Evolutionary conservation across 2,113 vertebrate species (phyloP).

Genomic region (Struthidea cinerea): DNA sequence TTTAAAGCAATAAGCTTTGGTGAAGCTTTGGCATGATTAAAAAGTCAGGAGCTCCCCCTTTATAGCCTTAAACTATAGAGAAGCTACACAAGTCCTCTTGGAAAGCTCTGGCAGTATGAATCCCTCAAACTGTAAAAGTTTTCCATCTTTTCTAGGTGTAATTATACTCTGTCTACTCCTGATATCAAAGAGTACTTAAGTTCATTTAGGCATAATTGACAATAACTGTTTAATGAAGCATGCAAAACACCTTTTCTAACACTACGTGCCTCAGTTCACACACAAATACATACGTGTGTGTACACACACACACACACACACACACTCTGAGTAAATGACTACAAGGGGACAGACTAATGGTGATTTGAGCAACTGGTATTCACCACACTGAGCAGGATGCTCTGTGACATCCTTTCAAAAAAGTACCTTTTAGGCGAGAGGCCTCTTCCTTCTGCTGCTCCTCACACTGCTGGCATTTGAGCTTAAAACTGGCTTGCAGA

Average conservation of each 20-base stretch:
- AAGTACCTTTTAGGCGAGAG: constrained; percentile 79
- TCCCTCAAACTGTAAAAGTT: neutral
- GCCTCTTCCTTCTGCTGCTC: constrained; percentile 79
- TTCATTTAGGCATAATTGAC: neutral
- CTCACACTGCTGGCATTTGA: constrained; percentile 78
- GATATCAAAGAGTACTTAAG: neutral
- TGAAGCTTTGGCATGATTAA: neutral
- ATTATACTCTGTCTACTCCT: neutral
- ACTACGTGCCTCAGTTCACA: neutral
- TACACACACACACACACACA: rapidly evolving
- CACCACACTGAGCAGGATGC: neutral
- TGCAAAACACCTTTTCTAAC: neutral
- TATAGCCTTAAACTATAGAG: neutral
- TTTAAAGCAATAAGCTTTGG: neutral
- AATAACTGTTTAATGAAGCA: neutral
- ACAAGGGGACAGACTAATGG: neutral
- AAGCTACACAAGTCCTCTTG: neutral
- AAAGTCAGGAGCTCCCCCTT: neutral
- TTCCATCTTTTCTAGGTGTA: neutral
- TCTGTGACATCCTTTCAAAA: neutral
- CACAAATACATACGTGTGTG: rapidly evolving
- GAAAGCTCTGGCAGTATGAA: neutral
- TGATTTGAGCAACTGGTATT: neutral
- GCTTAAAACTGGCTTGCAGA: constrained; percentile 84
- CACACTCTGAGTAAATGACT: neutral